Conservation (phyloP, 2,888 invertebrate species). For the Chrysopilus asiliformis region DNA sequence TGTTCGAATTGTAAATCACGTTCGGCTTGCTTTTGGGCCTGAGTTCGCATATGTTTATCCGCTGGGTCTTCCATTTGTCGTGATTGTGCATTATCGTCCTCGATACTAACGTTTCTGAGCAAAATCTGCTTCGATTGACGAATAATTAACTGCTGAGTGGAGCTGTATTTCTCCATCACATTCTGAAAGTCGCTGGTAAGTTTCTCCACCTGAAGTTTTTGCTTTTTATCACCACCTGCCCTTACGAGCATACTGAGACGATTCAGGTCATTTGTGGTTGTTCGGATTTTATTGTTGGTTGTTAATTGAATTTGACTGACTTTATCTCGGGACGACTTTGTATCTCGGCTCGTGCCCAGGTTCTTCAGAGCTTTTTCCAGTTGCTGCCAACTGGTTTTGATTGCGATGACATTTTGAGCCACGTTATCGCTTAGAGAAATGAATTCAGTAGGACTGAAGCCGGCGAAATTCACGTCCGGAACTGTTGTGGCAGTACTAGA, state of each 20-base stretch:
- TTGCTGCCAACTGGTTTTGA: slow-evolving; percentile 57
- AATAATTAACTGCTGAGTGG: slow-evolving; percentile 62
- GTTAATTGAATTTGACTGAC: slow-evolving; percentile 60
- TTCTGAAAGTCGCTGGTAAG: slow-evolving; percentile 72
- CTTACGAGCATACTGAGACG: slow-evolving; percentile 55
- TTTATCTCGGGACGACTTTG: slow-evolving; percentile 49
- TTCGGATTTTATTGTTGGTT: slow-evolving; percentile 59
- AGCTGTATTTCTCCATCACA: slow-evolving; percentile 61
- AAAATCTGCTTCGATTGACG: slow-evolving; percentile 48
- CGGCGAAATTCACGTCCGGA: slow-evolving; percentile 56
- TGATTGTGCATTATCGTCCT: slow-evolving; percentile 27
- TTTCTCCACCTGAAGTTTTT: slow-evolving; percentile 71
- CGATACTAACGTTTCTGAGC: slow-evolving; percentile 19
- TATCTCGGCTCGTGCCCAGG: slow-evolving; percentile 64
- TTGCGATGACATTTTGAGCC: slow-evolving; percentile 64
- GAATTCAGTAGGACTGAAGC: slow-evolving; percentile 60
- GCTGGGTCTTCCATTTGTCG: slow-evolving; percentile 15
- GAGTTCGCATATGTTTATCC: slow-evolving; percentile 31
- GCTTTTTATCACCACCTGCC: slow-evolving; percentile 58
- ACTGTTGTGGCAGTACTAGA: slow-evolving; percentile 26
- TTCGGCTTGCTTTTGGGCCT: slow-evolving; percentile 25
- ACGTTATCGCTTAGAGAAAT: slow-evolving; percentile 69
- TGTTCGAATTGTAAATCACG: slow-evolving; percentile 56
- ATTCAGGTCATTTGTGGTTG: slow-evolving; percentile 58
- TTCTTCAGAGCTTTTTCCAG: slow-evolving; percentile 60